Evolutionary conservation across 2,888 invertebrate genomes (phyloP), one percentile per base, ranked within the genome.

Genomic region (Heliconius charithonia): DNA sequence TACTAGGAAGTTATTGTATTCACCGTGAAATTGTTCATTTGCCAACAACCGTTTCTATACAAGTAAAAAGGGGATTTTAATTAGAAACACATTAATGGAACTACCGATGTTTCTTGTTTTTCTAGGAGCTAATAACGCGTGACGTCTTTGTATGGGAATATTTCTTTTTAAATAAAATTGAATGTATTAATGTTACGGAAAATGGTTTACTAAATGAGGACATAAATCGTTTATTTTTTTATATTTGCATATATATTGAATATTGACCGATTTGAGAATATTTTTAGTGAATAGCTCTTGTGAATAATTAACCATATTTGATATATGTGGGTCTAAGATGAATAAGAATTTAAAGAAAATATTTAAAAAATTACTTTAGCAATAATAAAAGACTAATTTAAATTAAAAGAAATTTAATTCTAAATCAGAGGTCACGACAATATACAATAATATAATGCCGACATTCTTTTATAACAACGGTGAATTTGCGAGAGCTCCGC

Each of bases 401-500:
- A 13, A 27, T 63, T 6, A 27, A 63, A 7, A 29, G 2, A 16
- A 13, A 16, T 29, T 27, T 7, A 63, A 29, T 63, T 63, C 16
- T 27, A 27, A 16, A 27, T 63, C 7, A 65, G 16, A 16, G 27
- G 32, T 66, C 66, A 37, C 12, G 2, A n/a, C 2, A 4, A n/a
- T 19, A n/a, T 67, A 67, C 12, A 37, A 37, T 37, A 10, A 67
- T 67, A 67, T 67, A 67, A 37, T 63, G 75, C 73, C 59, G 66
- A 59, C 75, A 79, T 81, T 78, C 74, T 79, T 79, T 63, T 73
- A 75, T 59, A 78, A 81, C 81, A 81, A 81, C 78, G 66, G 56
- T 78, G 88, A 90, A 90, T 87, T 89, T 84, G 84, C 67, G 74
- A 84, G 85, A 85, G 86, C 87, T 88, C 86, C 85, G 88, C 87